A percentile compares a stretch with the other conserved stretches of the same genome.
These are phyloP conservation scores for Aleiodes alternator DNA, from an alignment of 2,888 invertebrate species.

Conservation along the genomic window DNA sequence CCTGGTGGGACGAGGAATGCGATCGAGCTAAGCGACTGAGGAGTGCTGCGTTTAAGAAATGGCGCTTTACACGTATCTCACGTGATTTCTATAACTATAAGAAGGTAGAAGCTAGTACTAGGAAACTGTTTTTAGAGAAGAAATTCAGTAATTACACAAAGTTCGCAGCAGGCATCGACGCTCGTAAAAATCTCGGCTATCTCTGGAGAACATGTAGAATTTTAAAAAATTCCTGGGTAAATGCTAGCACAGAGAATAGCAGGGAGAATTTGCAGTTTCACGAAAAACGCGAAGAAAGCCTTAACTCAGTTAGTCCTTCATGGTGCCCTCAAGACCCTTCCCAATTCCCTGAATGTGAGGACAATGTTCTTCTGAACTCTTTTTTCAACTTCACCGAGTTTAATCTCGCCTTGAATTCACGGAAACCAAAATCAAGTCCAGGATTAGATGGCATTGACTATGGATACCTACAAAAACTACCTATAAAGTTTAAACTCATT, in stretches of 20 bases:
- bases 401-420: slow-evolving; percentile 42
- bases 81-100: slow-evolving; percentile 44
- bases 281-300: not conserved
- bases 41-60: slow-evolving; percentile 27
- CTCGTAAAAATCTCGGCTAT: too few species aligned
- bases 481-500: slow-evolving; percentile 44
- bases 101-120: slow-evolving; percentile 14
- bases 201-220: too few species aligned
- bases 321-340: slow-evolving; percentile 23
- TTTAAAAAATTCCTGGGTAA: too few species aligned
- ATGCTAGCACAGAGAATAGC: too few species aligned
- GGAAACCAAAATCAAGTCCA: slow-evolving; percentile 46
- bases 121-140: not conserved
- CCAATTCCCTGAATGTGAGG: not conserved
- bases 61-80: slow-evolving; percentile 34
- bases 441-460: slow-evolving; percentile 51
- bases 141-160: too few species aligned
- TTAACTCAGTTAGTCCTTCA: slow-evolving; percentile 29
- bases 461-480: slow-evolving; percentile 38
- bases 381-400: slow-evolving; percentile 48
- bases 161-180: too few species aligned
- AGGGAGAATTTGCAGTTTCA: too few species aligned
- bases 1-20: slow-evolving; percentile 52
- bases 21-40: slow-evolving; percentile 44
- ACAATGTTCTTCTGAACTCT: not conserved